These are phyloP conservation scores for Calidris pygmaea DNA, from an alignment of 2,113 vertebrate species.

Conservation along the genomic window DNA sequence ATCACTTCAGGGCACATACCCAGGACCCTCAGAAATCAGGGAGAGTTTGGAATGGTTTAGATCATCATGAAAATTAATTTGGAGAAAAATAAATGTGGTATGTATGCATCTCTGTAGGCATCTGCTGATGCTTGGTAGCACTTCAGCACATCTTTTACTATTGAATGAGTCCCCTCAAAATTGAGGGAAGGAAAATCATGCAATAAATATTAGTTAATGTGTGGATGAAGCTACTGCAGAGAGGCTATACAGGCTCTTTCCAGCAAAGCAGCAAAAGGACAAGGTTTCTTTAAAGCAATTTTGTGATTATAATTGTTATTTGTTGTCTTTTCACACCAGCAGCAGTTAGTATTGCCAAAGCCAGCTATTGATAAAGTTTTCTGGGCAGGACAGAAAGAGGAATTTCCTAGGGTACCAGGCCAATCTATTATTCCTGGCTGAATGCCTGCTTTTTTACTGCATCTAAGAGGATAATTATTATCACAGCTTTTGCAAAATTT, in stretches of 20 bases:
- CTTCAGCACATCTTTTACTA: background rate
- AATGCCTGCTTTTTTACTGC: background rate
- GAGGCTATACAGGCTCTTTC: background rate
- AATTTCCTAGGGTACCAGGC: background rate
- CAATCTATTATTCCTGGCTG: background rate
- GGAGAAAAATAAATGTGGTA: background rate
- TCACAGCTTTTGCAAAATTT: slow-evolving; percentile 3
- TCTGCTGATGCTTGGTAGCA: background rate
- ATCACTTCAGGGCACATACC: background rate
- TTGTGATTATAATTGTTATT: background rate
- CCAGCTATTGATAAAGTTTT: background rate
- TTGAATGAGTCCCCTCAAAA: background rate
- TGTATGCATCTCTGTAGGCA: background rate
- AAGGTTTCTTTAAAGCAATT: background rate
- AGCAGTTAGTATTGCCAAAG: background rate
- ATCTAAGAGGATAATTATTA: background rate
- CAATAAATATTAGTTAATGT: background rate
- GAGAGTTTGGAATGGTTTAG: background rate
- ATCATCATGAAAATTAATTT: background rate
- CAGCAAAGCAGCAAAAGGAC: background rate
- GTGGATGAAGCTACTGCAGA: background rate
- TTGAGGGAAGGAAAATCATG: background rate
- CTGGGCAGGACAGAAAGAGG: background rate
- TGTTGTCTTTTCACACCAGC: background rate
- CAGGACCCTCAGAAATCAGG: background rate